Evolutionary conservation across 2,888 invertebrate species (phyloP).

Genomic region (Sarcophaga carnaria): DNA sequence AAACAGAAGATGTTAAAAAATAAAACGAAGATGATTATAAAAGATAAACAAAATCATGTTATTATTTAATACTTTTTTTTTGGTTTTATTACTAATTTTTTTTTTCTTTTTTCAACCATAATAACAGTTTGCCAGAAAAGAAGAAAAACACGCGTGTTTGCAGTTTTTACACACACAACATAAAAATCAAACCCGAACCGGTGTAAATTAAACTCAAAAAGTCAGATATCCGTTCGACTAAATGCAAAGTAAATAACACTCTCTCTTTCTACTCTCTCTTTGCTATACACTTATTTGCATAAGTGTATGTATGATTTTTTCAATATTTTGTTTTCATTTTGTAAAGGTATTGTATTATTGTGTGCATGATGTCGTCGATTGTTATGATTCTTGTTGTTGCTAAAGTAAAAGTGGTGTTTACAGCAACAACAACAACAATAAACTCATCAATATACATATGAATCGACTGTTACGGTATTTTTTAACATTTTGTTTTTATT

Average conservation of each 20-base stretch:
- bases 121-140: slow-evolving; percentile 16
- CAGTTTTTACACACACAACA: not conserved
- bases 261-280: slow-evolving; percentile 57
- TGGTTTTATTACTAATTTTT: not conserved
- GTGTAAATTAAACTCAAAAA: slow-evolving; percentile 32
- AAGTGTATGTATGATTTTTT: slow-evolving; percentile 21
- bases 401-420: slow-evolving; percentile 78
- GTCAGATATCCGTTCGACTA: not conserved
- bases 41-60: slow-evolving; percentile 42
- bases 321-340: slow-evolving; percentile 48
- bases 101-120: not conserved
- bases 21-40: slow-evolving; percentile 13
- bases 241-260: slow-evolving; percentile 2
- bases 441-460: not conserved
- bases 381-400: slow-evolving; percentile 33
- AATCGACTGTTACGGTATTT: slow-evolving; percentile 43
- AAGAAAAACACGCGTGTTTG: slow-evolving; percentile 6
- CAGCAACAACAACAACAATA: slow-evolving; percentile 29
- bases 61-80: slow-evolving; percentile 57
- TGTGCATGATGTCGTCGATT: slow-evolving; percentile 27
- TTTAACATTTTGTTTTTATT: slow-evolving; percentile 31
- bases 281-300: slow-evolving; percentile 17
- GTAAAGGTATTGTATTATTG: not conserved
- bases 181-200: slow-evolving; percentile 51
- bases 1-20: not conserved